These are phyloP conservation scores for Pasiphila rectangulata DNA, from an alignment of 2,888 invertebrate genomes.

Conservation along the genomic window DNA sequence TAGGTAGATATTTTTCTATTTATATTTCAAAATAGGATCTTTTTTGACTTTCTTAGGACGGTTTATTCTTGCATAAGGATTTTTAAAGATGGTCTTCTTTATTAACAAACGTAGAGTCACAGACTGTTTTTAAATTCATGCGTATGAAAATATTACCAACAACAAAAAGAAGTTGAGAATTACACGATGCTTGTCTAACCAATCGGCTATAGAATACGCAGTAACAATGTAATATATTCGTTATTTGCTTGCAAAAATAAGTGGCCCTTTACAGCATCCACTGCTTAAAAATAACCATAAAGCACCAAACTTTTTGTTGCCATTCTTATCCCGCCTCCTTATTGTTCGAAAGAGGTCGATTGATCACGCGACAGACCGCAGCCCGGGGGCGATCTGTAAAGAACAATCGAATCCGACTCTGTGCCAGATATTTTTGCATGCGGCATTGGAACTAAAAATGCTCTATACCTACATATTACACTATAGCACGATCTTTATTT, in stretches of 20 bases:
- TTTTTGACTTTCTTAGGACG: no score
- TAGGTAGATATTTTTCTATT: no score
- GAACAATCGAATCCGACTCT: constrained; percentile 33
- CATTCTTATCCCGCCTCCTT: constrained; percentile 37
- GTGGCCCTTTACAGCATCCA: not conserved
- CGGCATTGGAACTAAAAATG: constrained; percentile 21
- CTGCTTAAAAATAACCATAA: constrained; percentile 19
- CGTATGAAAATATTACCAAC: no score
- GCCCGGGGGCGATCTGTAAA: constrained; percentile 40
- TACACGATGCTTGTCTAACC: not conserved
- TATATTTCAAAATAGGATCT: no score
- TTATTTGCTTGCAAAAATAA: not conserved
- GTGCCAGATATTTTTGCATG: constrained; percentile 12
- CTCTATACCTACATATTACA: not conserved
- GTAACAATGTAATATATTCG: not conserved
- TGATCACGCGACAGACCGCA: constrained; percentile 52
- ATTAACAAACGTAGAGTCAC: no score
- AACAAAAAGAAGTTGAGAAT: no score
- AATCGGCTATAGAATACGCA: not conserved
- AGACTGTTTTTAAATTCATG: no score
- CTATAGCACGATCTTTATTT: constrained; percentile 1
- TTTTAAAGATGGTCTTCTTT: no score
- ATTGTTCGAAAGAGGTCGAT: constrained; percentile 43
- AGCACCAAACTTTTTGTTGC: constrained; percentile 30
- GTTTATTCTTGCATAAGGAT: no score